A percentile compares a stretch with the other conserved stretches of the same genome.
Conservation (phyloP, 2,113 vertebrate genomes). For the Apteryx owenii region DNA sequence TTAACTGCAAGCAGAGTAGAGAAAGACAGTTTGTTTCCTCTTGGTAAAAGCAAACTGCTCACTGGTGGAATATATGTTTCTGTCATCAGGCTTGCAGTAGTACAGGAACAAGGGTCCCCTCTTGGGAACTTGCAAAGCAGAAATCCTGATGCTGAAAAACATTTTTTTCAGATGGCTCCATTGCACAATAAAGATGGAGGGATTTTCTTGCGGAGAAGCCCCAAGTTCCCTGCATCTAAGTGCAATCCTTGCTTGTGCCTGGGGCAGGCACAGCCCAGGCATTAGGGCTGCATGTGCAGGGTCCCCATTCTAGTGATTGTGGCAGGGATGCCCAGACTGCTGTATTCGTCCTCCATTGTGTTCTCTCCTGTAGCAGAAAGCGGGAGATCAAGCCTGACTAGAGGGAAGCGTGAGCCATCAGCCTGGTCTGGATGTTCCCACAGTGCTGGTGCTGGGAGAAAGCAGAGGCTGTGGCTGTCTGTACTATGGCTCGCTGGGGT, state of each 20-base stretch:
- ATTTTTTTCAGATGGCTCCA: background rate
- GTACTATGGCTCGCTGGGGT: background rate
- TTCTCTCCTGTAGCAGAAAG: background rate
- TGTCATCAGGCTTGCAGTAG: background rate
- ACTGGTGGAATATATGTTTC: background rate
- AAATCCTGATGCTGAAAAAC: background rate
- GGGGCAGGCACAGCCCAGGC: background rate
- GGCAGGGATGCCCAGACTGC: background rate
- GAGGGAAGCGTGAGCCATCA: background rate
- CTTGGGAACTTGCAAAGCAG: background rate
- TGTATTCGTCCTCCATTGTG: background rate
- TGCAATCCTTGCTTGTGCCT: fast-evolving
- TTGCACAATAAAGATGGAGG: background rate
- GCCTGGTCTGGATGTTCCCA: background rate
- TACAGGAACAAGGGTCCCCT: background rate
- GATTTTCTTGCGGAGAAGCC: background rate
- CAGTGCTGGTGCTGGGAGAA: background rate
- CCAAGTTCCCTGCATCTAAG: background rate
- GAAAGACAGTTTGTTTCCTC: background rate
- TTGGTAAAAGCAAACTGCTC: background rate
- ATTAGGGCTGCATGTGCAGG: background rate
- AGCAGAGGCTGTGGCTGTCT: background rate
- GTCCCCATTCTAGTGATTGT: background rate
- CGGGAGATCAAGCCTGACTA: background rate
- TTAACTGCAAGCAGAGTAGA: background rate